Base-by-base conservation (phyloP, 2,113 vertebrate genomes). In the Mesitornis unicolor region DNA sequence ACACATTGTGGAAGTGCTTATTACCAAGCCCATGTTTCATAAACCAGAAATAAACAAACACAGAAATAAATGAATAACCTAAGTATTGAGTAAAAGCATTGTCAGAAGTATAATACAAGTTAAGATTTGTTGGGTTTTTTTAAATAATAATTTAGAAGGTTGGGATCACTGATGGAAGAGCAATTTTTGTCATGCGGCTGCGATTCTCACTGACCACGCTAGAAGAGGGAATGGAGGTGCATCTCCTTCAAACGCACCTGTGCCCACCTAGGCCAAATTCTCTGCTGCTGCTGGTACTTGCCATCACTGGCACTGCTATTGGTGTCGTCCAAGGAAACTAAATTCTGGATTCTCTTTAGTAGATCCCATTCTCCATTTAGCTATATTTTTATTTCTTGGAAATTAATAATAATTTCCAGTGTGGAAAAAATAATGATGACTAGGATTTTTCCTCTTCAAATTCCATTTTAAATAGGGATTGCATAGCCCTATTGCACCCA, bases 401-500 rank as follows among this genome's bases (percentile, higher is more conserved):
- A 77, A 77, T 42, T 63, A 70, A 25, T n/a, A 68, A n/a, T 33
- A 42, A 93, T 40, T 69, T 67, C 16, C 20, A 42, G 6, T 42
- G 18, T 45, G 24, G 28, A 26, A 59, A 89, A 59, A 64, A 10
- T 25, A 3, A 36, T 2, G 0, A 61, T 0, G 0, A 70, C 8
- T 13, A 67, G 11, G 14, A 83, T 9, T 89, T 92, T 81, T 84
- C 6, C 3, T 38, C 63, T 64, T 56, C 13, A 63, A 88, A 67
- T n/a, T 69, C 21, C 10, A 36, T 61, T 89, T 81, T 35, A 64
- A 59, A 24, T 6, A 50, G 10, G 2, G 10, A 59, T 48, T 78
- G 16, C 21, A 71, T 31, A 36, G 2, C 47, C 7, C 7, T 54
- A 8, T 47, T 86, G 20, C 28, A 80, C 12, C 4, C 43, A 64